Percentiles rank a stretch among this genome's conserved stretches.
These are phyloP conservation scores for Heliocidaris tuberculata DNA, from an alignment of 35 echinoderm and acorn worm genomes.

Conservation along the genomic window DNA sequence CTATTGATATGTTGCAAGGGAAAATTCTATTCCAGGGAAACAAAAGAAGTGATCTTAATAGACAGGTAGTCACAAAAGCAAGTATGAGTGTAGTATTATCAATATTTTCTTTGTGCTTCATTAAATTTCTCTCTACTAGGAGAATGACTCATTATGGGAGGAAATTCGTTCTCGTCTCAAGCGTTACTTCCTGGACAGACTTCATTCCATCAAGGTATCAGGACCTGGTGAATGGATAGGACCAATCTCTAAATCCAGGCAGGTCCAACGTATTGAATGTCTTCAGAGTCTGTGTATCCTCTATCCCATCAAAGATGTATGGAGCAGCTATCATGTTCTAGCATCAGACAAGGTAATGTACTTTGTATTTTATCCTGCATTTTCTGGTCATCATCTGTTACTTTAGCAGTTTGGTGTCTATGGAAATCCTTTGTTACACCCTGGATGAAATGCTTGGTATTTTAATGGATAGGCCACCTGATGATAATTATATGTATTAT, in stretches of 20 bases:
- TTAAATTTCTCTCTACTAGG: neutral
- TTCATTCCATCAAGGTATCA: conserved; percentile 49
- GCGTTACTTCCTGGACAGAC: conserved; percentile 66
- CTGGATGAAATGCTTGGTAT: too few relatives aligned
- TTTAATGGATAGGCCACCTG: too few relatives aligned
- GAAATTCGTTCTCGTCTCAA: conserved; percentile 76
- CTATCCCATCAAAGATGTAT: conserved; percentile 73
- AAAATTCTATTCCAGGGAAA: too few relatives aligned
- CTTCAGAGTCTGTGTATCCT: conserved; percentile 87
- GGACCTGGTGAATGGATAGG: neutral
- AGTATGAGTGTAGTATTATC: too few relatives aligned
- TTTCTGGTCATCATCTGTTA: too few relatives aligned
- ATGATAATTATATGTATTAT: neutral
- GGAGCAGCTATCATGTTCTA: conserved; percentile 76
- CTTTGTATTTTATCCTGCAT: neutral
- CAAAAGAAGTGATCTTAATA: too few relatives aligned
- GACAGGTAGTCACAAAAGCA: too few relatives aligned
- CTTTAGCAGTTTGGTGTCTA: too few relatives aligned
- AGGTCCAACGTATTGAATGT: conserved; percentile 52
- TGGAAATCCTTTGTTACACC: too few relatives aligned
- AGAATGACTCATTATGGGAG: conserved; percentile 89
- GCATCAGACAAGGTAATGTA: conserved; percentile 74
- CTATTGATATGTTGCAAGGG: too few relatives aligned
- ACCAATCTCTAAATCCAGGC: neutral
- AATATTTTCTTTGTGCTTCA: neutral